Conservation (phyloP, 2,888 invertebrate species). For the Sclerodermus sp. region DNA sequence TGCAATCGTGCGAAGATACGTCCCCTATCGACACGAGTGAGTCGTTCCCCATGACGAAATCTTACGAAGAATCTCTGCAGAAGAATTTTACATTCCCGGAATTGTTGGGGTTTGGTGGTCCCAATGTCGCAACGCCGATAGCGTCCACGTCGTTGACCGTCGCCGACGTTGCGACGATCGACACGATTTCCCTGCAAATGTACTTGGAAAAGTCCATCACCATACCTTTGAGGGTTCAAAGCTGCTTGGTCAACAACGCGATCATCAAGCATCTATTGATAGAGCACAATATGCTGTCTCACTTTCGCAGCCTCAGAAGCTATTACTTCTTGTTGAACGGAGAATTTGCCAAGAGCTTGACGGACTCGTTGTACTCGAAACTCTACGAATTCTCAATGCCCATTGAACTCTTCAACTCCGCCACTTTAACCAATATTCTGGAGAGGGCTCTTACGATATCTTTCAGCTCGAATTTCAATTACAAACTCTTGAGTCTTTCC, state of each 20-base stretch:
- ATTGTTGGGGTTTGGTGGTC: slow-evolving; percentile 25
- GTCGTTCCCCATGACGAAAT: slow-evolving; percentile 10
- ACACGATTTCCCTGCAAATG: slow-evolving; percentile 57
- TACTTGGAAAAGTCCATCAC: slow-evolving; percentile 70
- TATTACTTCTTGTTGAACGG: slow-evolving; percentile 81
- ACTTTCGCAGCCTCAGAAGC: slow-evolving; percentile 73
- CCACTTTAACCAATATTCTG: slow-evolving; percentile 69
- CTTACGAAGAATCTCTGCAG: slow-evolving; percentile 10
- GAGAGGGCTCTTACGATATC: slow-evolving; percentile 71
- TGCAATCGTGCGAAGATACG: slow-evolving; percentile 37
- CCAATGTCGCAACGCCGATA: slow-evolving; percentile 21
- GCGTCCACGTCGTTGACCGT: slow-evolving; percentile 36
- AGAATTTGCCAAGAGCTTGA: slow-evolving; percentile 74
- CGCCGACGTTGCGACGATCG: slow-evolving; percentile 50
- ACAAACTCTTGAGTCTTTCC: slow-evolving; percentile 47
- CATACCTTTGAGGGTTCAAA: slow-evolving; percentile 70
- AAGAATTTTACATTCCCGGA: slow-evolving; percentile 22
- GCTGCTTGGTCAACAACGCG: slow-evolving; percentile 72
- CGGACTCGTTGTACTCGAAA: slow-evolving; percentile 69
- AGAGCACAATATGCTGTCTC: slow-evolving; percentile 69
- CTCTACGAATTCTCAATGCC: slow-evolving; percentile 69
- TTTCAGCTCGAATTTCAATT: slow-evolving; percentile 58
- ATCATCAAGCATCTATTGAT: slow-evolving; percentile 71
- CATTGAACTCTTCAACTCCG: slow-evolving; percentile 69
- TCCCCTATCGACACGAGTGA: slow-evolving; percentile 35